These are phyloP conservation scores for Mastomys natalensis DNA, from an alignment of 2,113 vertebrate species.

Conservation along the genomic window DNA sequence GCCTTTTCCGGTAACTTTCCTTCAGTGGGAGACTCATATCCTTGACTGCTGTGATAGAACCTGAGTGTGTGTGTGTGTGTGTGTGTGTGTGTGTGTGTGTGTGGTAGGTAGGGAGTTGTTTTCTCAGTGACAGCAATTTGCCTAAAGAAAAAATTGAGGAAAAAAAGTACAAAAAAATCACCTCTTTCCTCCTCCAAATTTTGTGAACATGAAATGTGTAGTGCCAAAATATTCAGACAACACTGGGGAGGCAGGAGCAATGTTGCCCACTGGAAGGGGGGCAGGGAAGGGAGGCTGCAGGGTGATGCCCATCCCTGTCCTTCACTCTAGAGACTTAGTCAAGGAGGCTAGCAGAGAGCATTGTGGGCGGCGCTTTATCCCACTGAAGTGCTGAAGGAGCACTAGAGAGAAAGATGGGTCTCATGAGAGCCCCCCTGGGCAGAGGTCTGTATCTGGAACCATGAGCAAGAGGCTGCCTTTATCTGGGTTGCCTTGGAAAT, in stretches of 20 bases:
- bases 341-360: neutral
- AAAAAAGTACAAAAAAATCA: neutral
- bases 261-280: neutral
- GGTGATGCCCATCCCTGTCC: rapidly evolving
- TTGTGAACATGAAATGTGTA: neutral
- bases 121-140: neutral
- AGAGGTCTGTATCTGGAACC: neutral
- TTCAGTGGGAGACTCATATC: neutral
- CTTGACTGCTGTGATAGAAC: neutral
- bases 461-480: neutral
- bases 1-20: neutral
- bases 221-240: neutral
- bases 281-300: neutral
- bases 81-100: no score
- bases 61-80: no score
- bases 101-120: neutral
- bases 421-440: neutral
- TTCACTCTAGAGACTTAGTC: neutral
- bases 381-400: neutral
- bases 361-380: no score
- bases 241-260: neutral
- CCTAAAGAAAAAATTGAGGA: slow-evolving; percentile 8
- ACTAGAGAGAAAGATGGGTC: neutral
- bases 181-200: neutral
- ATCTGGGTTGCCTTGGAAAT: neutral